A percentile compares a stretch with the other conserved stretches of the same genome.
phyloP scores from a whole-genome alignment of 2,113 vertebrate species.

The Pseudolaguvia tuberculata region DNA sequence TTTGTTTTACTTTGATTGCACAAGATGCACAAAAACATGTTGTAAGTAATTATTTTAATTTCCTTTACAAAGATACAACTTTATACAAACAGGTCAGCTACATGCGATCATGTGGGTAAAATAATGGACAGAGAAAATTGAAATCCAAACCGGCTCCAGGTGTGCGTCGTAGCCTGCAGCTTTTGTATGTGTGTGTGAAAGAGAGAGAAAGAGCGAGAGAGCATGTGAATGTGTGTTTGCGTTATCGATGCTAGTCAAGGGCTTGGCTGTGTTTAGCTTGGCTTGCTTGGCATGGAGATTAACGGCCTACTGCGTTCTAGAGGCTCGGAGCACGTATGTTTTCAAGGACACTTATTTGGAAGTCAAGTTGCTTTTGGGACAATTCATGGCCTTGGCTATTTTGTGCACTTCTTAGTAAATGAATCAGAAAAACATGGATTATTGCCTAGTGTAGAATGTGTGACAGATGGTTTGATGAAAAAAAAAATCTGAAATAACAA shows the following conservation, averaged over 20 bases:
- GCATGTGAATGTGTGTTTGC: constrained; percentile 31
- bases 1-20: not conserved
- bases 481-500: not conserved
- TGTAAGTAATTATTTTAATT: no score
- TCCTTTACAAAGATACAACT: not conserved
- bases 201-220: not conserved
- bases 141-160: constrained; percentile 32
- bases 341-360: constrained; percentile 57
- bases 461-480: not conserved
- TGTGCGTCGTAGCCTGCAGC: constrained; percentile 30
- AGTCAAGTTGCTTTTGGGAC: constrained; percentile 53
- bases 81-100: not conserved
- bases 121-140: constrained; percentile 9
- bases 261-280: constrained; percentile 41
- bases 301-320: constrained; percentile 42
- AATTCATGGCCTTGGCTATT: not conserved
- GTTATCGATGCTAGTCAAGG: constrained; percentile 32
- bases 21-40: not conserved
- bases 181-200: not conserved
- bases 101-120: not conserved
- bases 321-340: constrained; percentile 44
- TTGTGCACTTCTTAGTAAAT: not conserved
- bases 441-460: not conserved
- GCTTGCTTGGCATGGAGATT: constrained; percentile 40
- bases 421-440: not conserved